These are phyloP conservation scores for Actinemys pallida DNA, from an alignment of 2,113 vertebrate genomes.

Conservation along the genomic window DNA sequence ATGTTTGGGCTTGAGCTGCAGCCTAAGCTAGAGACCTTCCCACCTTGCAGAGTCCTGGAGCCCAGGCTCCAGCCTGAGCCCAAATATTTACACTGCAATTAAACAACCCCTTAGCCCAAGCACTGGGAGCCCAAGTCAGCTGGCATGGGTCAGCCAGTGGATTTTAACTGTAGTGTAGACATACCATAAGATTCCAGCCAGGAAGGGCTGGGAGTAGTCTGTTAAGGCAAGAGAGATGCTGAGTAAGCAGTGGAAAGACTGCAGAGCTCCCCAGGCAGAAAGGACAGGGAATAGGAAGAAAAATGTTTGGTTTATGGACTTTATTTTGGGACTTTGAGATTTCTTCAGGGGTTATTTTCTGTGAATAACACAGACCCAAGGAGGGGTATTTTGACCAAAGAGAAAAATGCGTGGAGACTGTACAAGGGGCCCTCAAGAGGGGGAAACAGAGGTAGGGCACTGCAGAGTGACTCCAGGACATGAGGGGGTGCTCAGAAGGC, in stretches of 20 bases:
- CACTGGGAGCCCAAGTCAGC: neutral
- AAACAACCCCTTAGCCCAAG: neutral
- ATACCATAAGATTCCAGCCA: neutral
- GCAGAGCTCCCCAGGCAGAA: too few species aligned
- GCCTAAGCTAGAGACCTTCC: neutral
- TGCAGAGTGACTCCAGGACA: too few species aligned
- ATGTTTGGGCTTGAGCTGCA: neutral
- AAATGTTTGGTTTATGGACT: too few species aligned
- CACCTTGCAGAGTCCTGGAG: neutral
- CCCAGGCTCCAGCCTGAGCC: neutral
- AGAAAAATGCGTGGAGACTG: too few species aligned
- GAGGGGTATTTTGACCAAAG: too few species aligned
- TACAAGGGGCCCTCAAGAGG: too few species aligned
- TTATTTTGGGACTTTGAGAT: too few species aligned
- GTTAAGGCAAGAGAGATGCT: neutral
- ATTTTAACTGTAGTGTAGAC: neutral
- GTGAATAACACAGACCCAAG: too few species aligned
- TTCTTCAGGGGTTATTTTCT: too few species aligned
- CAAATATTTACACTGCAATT: neutral
- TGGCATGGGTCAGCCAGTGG: neutral
- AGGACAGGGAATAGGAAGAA: too few species aligned
- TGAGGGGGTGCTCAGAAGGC: too few species aligned
- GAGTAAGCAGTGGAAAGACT: neutral
- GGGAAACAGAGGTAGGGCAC: too few species aligned
- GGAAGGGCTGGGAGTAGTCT: neutral